A percentile compares a stretch with the other conserved stretches of the same genome.
Evolutionary conservation across 2,888 invertebrate genomes (phyloP).

Genomic region (Drosophila quasianomalipes): DNA sequence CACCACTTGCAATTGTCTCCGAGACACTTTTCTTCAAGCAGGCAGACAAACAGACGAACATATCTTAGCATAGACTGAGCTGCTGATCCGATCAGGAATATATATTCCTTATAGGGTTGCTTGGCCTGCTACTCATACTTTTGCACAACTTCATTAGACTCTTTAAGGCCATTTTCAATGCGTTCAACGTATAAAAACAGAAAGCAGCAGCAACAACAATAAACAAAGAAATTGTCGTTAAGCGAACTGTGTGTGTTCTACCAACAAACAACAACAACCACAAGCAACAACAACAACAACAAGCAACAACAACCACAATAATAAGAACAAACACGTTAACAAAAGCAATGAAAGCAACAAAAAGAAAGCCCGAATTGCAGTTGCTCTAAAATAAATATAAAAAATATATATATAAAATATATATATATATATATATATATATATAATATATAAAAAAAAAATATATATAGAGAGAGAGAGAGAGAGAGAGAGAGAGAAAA

Average conservation of each 20-base stretch:
- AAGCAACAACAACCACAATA: slow-evolving; percentile 8
- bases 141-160: neutral
- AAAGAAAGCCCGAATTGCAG: neutral
- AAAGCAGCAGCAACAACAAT: neutral
- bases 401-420: neutral
- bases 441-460: neutral
- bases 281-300: neutral
- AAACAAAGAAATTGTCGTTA: slow-evolving; percentile 37
- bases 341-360: slow-evolving; percentile 5
- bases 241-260: slow-evolving; percentile 28
- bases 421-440: neutral
- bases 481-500: too few species aligned
- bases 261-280: slow-evolving; percentile 21
- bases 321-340: slow-evolving; percentile 3
- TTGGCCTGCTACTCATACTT: neutral
- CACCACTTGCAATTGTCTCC: neutral
- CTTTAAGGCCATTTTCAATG: neutral
- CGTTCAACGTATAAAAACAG: neutral
- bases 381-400: neutral
- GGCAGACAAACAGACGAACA: neutral
- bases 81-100: neutral
- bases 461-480: neutral
- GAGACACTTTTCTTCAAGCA: too few species aligned
- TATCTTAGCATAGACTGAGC: neutral
- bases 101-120: neutral